Evolutionary conservation across 92 coral and sea anemone species (phyloP).

Genomic region (Zoanthus sociatus): DNA sequence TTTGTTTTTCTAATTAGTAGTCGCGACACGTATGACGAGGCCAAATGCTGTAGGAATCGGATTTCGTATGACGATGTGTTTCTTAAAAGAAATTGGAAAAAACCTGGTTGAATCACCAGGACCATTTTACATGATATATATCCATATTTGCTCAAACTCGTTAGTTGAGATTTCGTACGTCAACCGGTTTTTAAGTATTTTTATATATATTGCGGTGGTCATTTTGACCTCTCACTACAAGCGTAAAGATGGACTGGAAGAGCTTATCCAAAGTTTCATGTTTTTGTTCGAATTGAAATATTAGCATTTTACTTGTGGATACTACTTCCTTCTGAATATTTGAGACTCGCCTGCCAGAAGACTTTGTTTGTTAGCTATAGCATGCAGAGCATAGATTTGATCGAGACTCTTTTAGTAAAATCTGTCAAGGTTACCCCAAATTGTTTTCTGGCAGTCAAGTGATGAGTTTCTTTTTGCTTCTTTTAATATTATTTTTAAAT

Average conservation of each 20-base stretch:
- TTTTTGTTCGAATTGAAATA: neutral
- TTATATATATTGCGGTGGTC: neutral
- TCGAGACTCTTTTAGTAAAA: no score
- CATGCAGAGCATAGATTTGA: neutral
- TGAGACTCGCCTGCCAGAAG: neutral
- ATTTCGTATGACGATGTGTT: no score
- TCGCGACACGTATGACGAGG: neutral
- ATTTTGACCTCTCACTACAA: neutral
- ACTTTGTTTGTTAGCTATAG: neutral
- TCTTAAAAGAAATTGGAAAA: neutral
- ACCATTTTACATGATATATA: no score
- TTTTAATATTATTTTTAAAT: no score
- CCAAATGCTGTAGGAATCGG: neutral
- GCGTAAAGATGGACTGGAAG: conserved; percentile 12
- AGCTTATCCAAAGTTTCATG: neutral
- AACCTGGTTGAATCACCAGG: neutral
- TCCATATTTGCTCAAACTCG: no score
- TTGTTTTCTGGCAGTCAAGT: neutral
- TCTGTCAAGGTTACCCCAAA: conserved; percentile 7
- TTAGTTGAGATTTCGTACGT: no score
- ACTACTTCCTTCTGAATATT: neutral
- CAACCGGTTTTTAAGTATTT: neutral
- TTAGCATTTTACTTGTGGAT: neutral
- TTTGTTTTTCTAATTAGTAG: neutral
- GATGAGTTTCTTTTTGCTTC: conserved; percentile 13